Percentiles rank a stretch among this genome's conserved stretches.
These are phyloP conservation scores for Hyaena hyaena DNA, from an alignment of 2,113 vertebrate species.

Conservation along the genomic window DNA sequence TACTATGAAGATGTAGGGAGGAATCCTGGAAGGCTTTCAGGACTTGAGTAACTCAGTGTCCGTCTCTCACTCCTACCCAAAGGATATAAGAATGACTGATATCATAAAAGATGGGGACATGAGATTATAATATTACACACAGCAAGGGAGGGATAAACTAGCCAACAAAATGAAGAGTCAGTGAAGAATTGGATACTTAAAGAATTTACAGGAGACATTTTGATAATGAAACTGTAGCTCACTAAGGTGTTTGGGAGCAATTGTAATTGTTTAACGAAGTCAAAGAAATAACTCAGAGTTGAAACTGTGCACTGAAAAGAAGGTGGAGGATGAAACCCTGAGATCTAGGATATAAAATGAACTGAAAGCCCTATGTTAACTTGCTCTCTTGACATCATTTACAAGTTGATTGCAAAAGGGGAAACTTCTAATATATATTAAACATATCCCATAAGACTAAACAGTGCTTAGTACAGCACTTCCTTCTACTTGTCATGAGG, in stretches of 20 bases:
- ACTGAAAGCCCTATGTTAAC: neutral
- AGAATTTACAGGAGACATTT: neutral
- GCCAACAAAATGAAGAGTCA: neutral
- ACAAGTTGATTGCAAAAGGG: neutral
- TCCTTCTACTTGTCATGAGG: too few relatives aligned
- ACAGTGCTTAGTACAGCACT: too few relatives aligned
- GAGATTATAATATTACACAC: neutral
- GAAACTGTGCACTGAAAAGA: neutral
- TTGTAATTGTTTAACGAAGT: neutral
- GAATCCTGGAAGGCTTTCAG: neutral
- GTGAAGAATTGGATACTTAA: neutral
- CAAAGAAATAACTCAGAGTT: neutral
- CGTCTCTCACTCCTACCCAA: neutral
- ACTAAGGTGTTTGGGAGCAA: neutral
- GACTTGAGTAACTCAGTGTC: neutral
- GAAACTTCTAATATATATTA: neutral
- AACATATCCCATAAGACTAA: neutral
- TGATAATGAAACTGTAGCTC: neutral
- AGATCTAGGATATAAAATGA: neutral
- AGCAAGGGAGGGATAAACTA: neutral
- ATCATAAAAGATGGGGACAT: neutral
- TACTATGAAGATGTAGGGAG: neutral
- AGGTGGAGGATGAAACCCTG: neutral
- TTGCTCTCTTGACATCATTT: neutral
- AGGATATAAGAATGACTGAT: neutral